Conservation (phyloP, 2,113 vertebrate genomes). For the Neomonachus schauinslandi region DNA sequence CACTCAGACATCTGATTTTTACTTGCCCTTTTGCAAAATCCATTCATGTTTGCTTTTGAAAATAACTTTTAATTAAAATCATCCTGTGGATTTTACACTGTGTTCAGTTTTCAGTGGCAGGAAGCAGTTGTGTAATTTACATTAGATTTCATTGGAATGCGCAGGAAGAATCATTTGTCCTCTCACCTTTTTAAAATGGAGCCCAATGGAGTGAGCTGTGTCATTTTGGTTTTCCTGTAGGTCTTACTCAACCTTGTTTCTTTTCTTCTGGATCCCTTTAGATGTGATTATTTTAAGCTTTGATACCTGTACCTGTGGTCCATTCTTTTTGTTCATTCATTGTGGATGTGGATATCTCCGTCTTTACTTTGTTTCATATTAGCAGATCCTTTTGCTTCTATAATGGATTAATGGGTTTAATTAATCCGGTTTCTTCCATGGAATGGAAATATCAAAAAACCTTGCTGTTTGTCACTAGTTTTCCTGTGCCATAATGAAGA, state of each 20-base stretch:
- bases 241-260: background rate
- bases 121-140: slow-evolving; percentile 49
- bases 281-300: slow-evolving; percentile 42
- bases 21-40: slow-evolving; percentile 74
- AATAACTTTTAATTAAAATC: slow-evolving; percentile 76
- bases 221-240: slow-evolving; percentile 52
- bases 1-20: slow-evolving; percentile 45
- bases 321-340: background rate
- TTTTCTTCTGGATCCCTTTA: slow-evolving; percentile 27
- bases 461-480: background rate
- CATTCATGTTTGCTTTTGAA: slow-evolving; percentile 73
- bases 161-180: background rate
- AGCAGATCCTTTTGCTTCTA: background rate
- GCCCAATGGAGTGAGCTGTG: background rate
- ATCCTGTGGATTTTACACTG: slow-evolving; percentile 46
- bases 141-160: background rate
- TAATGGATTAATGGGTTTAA: background rate
- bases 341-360: background rate
- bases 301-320: background rate
- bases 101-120: slow-evolving; percentile 55
- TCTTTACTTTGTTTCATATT: background rate
- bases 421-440: background rate
- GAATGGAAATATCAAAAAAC: background rate
- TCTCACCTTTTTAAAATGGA: slow-evolving; percentile 51
- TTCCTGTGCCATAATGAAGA: background rate